Evolutionary conservation across 2,888 invertebrate genomes (phyloP).

Genomic region (Melieria picta): DNA sequence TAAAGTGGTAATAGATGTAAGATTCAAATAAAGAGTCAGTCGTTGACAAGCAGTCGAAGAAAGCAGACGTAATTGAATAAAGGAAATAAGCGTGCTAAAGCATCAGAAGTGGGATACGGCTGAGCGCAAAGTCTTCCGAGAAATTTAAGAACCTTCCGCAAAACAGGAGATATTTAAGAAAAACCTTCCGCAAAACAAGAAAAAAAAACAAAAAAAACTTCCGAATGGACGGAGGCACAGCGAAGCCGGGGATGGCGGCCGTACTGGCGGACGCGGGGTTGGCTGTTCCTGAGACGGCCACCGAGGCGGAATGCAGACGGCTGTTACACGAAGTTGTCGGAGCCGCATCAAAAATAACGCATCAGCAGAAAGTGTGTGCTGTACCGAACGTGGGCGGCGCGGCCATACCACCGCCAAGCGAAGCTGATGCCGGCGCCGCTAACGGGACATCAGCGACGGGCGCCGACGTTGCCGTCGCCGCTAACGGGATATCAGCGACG

Average conservation of each 20-base stretch:
- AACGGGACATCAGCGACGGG: not conserved
- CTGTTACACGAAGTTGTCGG: constrained; percentile 2
- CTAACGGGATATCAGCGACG: not conserved
- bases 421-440: not conserved
- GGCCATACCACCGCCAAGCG: not conserved
- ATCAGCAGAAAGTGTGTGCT: not conserved
- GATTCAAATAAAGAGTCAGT: too few species aligned
- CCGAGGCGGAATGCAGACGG: not conserved
- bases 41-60: too few species aligned
- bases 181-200: too few species aligned
- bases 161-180: too few species aligned
- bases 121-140: too few species aligned
- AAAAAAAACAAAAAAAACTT: too few species aligned
- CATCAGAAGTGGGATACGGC: too few species aligned
- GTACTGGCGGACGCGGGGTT: not conserved
- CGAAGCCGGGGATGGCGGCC: not conserved
- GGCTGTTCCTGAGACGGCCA: not conserved
- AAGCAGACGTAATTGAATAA: too few species aligned
- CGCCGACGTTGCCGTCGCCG: not conserved
- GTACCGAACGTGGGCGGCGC: not conserved
- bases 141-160: too few species aligned
- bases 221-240: too few species aligned
- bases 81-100: too few species aligned
- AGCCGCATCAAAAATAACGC: not conserved
- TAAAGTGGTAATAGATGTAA: too few species aligned